Evolutionary conservation across 1,140 invertebrate species (phyloP).

Genomic region (Drosophila seguyi): DNA sequence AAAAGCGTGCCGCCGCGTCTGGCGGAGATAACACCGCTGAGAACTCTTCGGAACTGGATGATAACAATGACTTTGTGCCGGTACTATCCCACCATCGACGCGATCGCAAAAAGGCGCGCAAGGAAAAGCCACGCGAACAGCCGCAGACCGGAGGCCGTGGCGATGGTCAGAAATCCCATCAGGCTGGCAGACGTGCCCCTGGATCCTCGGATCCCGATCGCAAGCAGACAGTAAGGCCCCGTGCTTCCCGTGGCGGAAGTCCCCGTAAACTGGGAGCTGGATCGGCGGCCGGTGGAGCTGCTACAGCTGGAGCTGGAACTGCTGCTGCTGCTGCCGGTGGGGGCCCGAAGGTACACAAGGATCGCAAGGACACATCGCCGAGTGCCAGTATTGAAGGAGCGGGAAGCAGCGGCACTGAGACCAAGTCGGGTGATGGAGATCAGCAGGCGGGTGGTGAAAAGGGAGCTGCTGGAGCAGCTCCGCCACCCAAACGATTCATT

Average conservation of each 20-base stretch:
- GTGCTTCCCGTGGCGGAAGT: slow-evolving; percentile 67
- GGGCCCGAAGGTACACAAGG: slow-evolving; percentile 58
- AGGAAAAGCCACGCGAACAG: slow-evolving; percentile 77
- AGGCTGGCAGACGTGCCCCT: slow-evolving; percentile 17
- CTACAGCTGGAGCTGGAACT: slow-evolving; percentile 17
- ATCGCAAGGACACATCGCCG: slow-evolving; percentile 79
- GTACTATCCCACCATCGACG: slow-evolving; percentile 86
- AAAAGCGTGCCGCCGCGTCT: slow-evolving; percentile 73
- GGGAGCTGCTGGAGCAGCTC: slow-evolving; percentile 30
- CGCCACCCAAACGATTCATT: slow-evolving; percentile 86
- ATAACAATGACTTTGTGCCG: slow-evolving; percentile 86
- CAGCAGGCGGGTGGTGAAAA: slow-evolving; percentile 34
- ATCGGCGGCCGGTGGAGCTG: slow-evolving; percentile 9
- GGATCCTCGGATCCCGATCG: slow-evolving; percentile 48
- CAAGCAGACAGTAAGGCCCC: slow-evolving; percentile 47
- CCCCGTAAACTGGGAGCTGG: slow-evolving; percentile 59
- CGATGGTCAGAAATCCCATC: slow-evolving; percentile 52
- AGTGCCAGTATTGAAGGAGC: slow-evolving; percentile 74
- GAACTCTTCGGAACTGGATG: slow-evolving; percentile 85
- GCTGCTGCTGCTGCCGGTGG: slow-evolving; percentile 3
- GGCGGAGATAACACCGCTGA: slow-evolving; percentile 80
- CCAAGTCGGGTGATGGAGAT: slow-evolving; percentile 62
- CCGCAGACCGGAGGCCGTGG: slow-evolving; percentile 64
- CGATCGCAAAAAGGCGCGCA: slow-evolving; percentile 85
- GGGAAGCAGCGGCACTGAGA: slow-evolving; percentile 70